A percentile compares a stretch with the other conserved stretches of the same genome.
Conservation (phyloP, 2,888 invertebrate genomes). For the Lacanobia oleracea region DNA sequence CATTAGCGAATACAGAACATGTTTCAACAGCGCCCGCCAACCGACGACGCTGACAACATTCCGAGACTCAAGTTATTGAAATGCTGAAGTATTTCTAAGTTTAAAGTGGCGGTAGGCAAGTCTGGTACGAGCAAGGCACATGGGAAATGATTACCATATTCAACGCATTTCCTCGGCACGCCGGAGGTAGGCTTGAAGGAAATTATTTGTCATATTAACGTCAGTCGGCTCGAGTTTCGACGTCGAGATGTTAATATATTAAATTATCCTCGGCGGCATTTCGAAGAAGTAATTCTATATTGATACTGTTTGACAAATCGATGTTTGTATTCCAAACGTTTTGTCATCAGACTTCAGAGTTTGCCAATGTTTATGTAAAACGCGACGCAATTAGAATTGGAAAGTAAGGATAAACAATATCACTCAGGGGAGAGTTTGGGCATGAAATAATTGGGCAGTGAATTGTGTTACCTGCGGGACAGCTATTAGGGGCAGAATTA, state of each 20-base stretch:
- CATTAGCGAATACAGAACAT: conserved; percentile 43
- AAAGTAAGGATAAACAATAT: conserved; percentile 41
- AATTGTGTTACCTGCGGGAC: conserved; percentile 48
- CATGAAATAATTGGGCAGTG: conserved; percentile 42
- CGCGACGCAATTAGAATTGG: conserved; percentile 39
- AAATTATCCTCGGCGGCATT: conserved; percentile 82
- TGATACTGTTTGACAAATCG: conserved; percentile 69
- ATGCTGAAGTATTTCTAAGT: conserved; percentile 79
- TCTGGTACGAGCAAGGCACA: conserved; percentile 76
- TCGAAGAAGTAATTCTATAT: conserved; percentile 74
- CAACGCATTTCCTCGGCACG: conserved; percentile 81
- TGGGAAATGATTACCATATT: conserved; percentile 88
- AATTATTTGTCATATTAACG: conserved; percentile 90
- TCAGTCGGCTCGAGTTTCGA: conserved; percentile 83
- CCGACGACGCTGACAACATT: conserved; percentile 46
- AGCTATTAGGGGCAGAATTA: conserved; percentile 46
- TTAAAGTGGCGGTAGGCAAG: conserved; percentile 76
- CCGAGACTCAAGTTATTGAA: conserved; percentile 65
- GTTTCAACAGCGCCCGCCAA: conserved; percentile 27
- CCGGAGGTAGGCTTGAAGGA: conserved; percentile 83
- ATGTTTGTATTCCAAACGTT: conserved; percentile 61
- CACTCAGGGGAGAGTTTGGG: conserved; percentile 38
- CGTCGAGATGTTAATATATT: conserved; percentile 85
- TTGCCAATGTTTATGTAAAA: conserved; percentile 62
- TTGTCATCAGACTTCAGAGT: conserved; percentile 59